Evolutionary conservation across 2,797 vertebrate species (phyloP).

Genomic region (Echiichthys vipera): DNA sequence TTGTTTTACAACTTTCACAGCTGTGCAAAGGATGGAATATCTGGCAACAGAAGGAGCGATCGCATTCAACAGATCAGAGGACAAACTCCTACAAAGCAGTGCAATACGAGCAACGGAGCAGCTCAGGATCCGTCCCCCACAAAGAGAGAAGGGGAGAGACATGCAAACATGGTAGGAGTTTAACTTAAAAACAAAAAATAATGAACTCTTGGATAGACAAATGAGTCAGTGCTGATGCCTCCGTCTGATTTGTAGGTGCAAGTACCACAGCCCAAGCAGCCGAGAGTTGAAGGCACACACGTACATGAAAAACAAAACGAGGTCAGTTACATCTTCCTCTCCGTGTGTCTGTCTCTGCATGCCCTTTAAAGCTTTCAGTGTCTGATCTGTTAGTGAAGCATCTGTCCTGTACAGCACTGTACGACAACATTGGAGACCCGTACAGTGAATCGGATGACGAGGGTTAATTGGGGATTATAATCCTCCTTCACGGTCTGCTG

Average conservation of each 20-base stretch:
- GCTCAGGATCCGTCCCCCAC: constrained; percentile 43
- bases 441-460: constrained; percentile 33
- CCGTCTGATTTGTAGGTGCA: constrained; percentile 58
- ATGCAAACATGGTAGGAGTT: constrained; percentile 63
- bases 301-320: constrained; percentile 27
- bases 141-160: constrained; percentile 49
- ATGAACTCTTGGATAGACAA: not conserved
- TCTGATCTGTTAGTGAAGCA: constrained; percentile 37
- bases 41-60: constrained; percentile 54
- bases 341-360: not conserved
- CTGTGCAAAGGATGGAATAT: constrained; percentile 52
- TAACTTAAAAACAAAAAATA: not conserved
- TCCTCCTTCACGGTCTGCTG: constrained; percentile 78
- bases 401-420: constrained; percentile 18
- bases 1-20: constrained; percentile 40
- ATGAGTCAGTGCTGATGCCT: constrained; percentile 8
- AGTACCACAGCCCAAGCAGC: constrained; percentile 45
- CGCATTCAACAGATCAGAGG: constrained; percentile 55
- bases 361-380: not conserved
- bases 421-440: constrained; percentile 45
- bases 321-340: constrained; percentile 50
- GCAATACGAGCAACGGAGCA: constrained; percentile 9
- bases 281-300: constrained; percentile 31
- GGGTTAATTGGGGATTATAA: constrained; percentile 71
- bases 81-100: constrained; percentile 24